Base-by-base conservation (phyloP, 2,797 vertebrate genomes). In the Chelon auratus region DNA sequence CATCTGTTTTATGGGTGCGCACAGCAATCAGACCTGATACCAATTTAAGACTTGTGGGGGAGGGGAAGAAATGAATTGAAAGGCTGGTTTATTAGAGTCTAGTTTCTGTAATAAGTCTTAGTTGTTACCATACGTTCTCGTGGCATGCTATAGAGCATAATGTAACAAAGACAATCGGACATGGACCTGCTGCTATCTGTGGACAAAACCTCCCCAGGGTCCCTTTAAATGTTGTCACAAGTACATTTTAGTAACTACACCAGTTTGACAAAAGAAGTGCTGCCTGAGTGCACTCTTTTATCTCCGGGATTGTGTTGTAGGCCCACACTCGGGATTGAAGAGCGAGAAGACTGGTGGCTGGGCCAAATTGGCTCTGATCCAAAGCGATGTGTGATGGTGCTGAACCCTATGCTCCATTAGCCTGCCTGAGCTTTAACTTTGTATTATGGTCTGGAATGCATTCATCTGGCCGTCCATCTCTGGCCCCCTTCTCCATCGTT, bases 361-460 rank as follows among this genome's bases (percentile, higher is more conserved):
- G 58, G 47, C 60, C 39, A n/a, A 60, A 48, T 40, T 48, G 79
- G 72, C 70, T 75, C 33, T 18, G 43, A 50, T 77, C 76, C 80
- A 88, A 72, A 78, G 62, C 13, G 1, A 59, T 68, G 79, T 90
- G 77, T 72, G 83, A 82, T 69, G 74, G 69, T 75, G 85, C 81
- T 81, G 90, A 90, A 87, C 86, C 62, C 20, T 63, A 13, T 78
- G 54, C 71, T 75, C 75, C 73, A 89, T 91, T 77, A 85, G 77
- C 54, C 72, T 10, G 61, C 48, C 54, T 39, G 55, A 72, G 75
- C 64, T 72, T 53, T 56, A 81, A 72, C 79, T 83, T 58, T 56
- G 48, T 54, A 58, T 50, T 82, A 77, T 70, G 83, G 80, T 68
- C 86, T 87, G 81, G 84, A 86, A 77, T 73, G 59, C 75, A 47